A percentile compares a stretch with the other conserved stretches of the same genome.
Conservation (phyloP, 1,140 invertebrate genomes). For the Zaprionus kolodkinae region DNA sequence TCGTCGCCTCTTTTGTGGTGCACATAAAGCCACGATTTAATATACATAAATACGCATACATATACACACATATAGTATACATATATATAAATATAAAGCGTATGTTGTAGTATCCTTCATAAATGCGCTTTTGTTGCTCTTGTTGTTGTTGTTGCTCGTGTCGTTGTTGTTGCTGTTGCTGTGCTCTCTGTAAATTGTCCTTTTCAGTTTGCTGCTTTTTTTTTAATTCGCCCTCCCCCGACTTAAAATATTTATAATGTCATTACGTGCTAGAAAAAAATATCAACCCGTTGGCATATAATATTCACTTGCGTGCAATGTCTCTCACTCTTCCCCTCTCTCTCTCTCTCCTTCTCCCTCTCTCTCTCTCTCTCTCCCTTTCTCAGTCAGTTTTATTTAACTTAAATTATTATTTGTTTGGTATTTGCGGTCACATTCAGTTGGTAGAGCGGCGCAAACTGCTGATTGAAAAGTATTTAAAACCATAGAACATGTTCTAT, state of each 20-base stretch:
- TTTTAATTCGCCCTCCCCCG: background rate
- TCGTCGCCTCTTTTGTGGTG: background rate
- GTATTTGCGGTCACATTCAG: conserved; percentile 51
- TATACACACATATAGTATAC: too few relatives aligned
- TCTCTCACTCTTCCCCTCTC: background rate
- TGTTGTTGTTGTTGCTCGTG: conserved; percentile 11
- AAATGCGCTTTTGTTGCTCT: conserved; percentile 1
- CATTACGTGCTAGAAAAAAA: conserved; percentile 15
- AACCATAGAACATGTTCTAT: background rate
- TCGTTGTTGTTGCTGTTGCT: conserved; percentile 8
- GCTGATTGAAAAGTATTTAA: background rate
- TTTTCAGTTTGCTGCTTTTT: conserved; percentile 23
- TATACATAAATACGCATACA: conserved; percentile 11
- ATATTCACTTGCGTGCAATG: conserved; percentile 30
- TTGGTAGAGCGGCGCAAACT: background rate
- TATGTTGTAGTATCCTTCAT: background rate
- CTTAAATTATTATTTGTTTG: conserved; percentile 59
- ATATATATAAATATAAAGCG: background rate
- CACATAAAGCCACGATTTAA: conserved; percentile 38
- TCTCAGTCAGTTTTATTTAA: conserved; percentile 46
- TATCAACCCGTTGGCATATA: conserved; percentile 7
- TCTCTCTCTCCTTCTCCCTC: background rate
- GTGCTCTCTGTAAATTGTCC: conserved; percentile 9
- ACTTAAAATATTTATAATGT: conserved; percentile 44
- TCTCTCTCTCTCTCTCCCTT: background rate